phyloP scores from a whole-genome alignment of 2,888 invertebrate genomes.

The Dorcus hopei region DNA sequence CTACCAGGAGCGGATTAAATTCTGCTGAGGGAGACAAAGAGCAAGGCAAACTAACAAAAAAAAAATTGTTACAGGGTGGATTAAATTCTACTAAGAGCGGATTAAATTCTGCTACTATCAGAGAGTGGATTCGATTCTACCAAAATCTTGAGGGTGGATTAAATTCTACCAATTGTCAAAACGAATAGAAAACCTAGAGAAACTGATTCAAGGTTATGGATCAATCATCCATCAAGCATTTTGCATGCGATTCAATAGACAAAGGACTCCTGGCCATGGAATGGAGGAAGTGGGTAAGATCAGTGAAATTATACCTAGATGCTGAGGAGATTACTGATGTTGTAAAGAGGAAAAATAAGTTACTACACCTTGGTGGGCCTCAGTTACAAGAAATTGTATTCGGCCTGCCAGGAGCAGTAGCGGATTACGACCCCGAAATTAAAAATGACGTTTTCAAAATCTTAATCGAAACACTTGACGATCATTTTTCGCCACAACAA shows the following conservation, averaged over 20 bases:
- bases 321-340: too few species aligned
- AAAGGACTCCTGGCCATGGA: conserved; percentile 24
- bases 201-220: neutral
- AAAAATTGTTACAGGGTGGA: too few species aligned
- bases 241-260: conserved; percentile 27
- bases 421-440: conserved; percentile 10
- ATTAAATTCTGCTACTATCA: neutral
- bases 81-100: too few species aligned
- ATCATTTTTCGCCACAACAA: conserved; percentile 15
- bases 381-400: conserved; percentile 32
- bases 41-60: too few species aligned
- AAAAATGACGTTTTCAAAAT: conserved; percentile 28
- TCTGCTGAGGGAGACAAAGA: too few species aligned
- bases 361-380: conserved; percentile 31
- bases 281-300: conserved; percentile 30
- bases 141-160: neutral
- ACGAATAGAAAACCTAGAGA: neutral
- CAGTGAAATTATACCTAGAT: conserved; percentile 25
- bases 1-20: too few species aligned
- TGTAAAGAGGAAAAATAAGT: conserved; percentile 22
- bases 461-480: conserved; percentile 24
- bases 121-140: neutral
- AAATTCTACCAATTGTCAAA: neutral
- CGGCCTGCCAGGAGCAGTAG: conserved; percentile 30
- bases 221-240: conserved; percentile 19